phyloP scores from a whole-genome alignment of 2,797 vertebrate species.

The Chelon auratus region DNA sequence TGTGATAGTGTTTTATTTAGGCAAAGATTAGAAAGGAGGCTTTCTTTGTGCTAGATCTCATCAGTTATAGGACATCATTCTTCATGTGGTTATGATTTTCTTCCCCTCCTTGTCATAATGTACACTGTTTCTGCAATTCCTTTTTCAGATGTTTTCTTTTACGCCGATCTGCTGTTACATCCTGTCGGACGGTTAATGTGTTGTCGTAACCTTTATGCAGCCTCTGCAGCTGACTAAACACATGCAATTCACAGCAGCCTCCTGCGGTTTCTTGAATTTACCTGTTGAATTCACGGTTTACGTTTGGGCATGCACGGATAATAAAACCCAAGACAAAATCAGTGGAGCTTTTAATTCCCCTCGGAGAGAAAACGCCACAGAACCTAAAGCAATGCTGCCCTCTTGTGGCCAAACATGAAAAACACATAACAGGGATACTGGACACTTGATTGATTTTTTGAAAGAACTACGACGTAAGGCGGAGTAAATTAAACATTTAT shows the following conservation, averaged over 20 bases:
- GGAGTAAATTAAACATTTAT: constrained; percentile 18
- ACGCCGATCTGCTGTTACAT: not conserved
- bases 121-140: not conserved
- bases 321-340: constrained; percentile 3
- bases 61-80: no score
- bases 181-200: not conserved
- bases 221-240: not conserved
- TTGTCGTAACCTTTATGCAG: not conserved
- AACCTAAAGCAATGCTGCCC: constrained; percentile 61
- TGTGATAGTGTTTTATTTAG: not conserved
- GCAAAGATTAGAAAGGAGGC: not conserved
- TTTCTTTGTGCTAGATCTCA: no score
- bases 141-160: constrained; percentile 4
- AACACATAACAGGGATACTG: not conserved
- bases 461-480: not conserved
- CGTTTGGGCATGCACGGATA: not conserved
- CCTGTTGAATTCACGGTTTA: constrained; percentile 17
- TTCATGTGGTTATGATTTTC: no score
- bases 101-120: no score
- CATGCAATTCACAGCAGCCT: not conserved
- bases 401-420: constrained; percentile 56
- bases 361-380: not conserved
- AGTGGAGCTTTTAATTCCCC: not conserved
- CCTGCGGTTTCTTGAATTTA: constrained; percentile 15
- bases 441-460: not conserved